Conservation (phyloP, 35 echinoderm and acorn worm genomes). For the Hemicentrotus pulcherrimus region DNA sequence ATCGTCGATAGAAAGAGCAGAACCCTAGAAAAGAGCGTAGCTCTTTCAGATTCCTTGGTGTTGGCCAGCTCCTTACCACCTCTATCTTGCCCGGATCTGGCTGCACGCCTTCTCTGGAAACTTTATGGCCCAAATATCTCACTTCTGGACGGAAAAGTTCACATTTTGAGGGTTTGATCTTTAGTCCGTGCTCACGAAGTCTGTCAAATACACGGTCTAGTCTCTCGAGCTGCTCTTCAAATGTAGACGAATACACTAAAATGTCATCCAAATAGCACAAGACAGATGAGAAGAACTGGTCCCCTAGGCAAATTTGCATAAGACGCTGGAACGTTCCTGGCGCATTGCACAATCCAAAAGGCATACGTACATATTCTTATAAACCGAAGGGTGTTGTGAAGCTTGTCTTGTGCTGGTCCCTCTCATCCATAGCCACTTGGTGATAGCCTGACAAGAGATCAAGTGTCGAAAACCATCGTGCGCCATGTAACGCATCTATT, state of each 20-base stretch:
- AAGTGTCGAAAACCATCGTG: constrained; percentile 55
- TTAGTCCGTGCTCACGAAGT: constrained; percentile 60
- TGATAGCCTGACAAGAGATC: constrained; percentile 65
- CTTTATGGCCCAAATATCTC: constrained; percentile 67
- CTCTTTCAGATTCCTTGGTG: constrained; percentile 44
- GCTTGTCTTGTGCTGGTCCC: constrained; percentile 63
- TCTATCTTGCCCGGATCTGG: constrained; percentile 45
- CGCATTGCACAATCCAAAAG: constrained; percentile 77
- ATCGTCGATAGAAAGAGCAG: constrained; percentile 55
- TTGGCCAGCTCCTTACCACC: constrained; percentile 53
- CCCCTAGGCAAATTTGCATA: constrained; percentile 71
- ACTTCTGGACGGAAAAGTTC: constrained; percentile 52
- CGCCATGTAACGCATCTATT: constrained; percentile 63
- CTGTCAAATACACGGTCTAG: constrained; percentile 38
- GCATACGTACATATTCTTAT: constrained; percentile 58
- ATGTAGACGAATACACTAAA: constrained; percentile 63
- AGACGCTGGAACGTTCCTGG: constrained; percentile 73
- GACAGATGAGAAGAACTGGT: constrained; percentile 58
- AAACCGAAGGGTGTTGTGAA: constrained; percentile 68
- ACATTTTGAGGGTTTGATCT: constrained; percentile 64
- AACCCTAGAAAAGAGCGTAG: constrained; percentile 67
- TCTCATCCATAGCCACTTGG: constrained; percentile 62
- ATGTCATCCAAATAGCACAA: constrained; percentile 76
- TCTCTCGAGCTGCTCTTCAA: constrained; percentile 51
- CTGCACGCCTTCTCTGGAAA: constrained; percentile 55